Evolutionary conservation across 2,888 invertebrate genomes (phyloP).

Genomic region (Antheraea yamamai): DNA sequence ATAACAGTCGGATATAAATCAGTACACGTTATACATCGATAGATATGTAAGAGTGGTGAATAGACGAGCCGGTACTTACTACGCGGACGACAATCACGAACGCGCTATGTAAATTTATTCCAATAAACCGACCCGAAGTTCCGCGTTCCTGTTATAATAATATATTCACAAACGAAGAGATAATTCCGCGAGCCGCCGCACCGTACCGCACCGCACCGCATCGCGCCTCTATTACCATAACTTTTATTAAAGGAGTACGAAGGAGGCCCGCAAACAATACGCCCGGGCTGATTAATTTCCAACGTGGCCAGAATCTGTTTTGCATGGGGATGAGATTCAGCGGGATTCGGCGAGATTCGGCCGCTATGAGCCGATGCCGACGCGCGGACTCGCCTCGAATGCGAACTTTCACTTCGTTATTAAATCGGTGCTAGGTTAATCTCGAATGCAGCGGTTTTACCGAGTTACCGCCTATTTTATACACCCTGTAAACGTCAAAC

Average conservation of each 20-base stretch:
- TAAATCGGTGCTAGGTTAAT: slow-evolving; percentile 26
- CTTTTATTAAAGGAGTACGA: slow-evolving; percentile 79
- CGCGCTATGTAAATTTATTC: slow-evolving; percentile 80
- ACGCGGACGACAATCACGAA: slow-evolving; percentile 60
- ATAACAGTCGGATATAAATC: too few species aligned
- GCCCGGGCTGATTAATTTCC: slow-evolving; percentile 72
- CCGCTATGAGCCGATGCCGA: background rate
- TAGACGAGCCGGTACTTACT: slow-evolving; percentile 62
- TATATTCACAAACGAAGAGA: slow-evolving; percentile 81
- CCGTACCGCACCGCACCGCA: slow-evolving; percentile 22
- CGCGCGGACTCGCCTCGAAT: background rate
- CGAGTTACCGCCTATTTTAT: slow-evolving; percentile 19
- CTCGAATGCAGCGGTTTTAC: slow-evolving; percentile 33
- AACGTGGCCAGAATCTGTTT: slow-evolving; percentile 69
- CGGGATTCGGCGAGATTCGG: background rate
- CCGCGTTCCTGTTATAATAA: slow-evolving; percentile 76
- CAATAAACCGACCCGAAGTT: slow-evolving; percentile 71
- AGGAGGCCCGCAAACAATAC: slow-evolving; percentile 73
- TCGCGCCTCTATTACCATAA: slow-evolving; percentile 72
- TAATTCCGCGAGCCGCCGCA: slow-evolving; percentile 71
- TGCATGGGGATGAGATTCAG: slow-evolving; percentile 63
- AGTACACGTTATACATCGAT: slow-evolving; percentile 57
- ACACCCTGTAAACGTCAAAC: slow-evolving; percentile 2
- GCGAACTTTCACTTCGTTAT: background rate
- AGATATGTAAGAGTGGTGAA: slow-evolving; percentile 74